Conservation (phyloP, 2,113 vertebrate genomes). For the Brachyistius frenatus region DNA sequence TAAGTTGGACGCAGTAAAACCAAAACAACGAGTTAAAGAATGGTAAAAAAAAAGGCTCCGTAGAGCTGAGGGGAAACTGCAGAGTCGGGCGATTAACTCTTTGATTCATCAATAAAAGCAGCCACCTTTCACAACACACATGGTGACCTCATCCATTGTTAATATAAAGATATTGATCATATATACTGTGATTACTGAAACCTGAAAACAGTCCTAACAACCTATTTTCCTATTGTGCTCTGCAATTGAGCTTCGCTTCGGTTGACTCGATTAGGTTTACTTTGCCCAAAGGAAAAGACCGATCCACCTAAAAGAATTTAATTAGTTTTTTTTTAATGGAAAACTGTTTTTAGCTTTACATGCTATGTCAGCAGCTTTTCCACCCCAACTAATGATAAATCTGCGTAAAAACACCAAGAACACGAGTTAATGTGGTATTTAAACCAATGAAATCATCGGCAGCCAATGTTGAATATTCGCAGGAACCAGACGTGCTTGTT, state of each 20-base stretch:
- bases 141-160: constrained; percentile 2
- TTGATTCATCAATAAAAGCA: background rate
- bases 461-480: background rate
- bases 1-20: background rate
- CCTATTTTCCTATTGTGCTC: background rate
- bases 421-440: background rate
- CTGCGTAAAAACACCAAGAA: background rate
- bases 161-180: constrained; percentile 22
- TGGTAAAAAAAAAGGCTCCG: background rate
- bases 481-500: too few relatives aligned
- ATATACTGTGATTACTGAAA: constrained; percentile 8
- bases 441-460: background rate
- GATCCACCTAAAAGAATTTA: constrained; percentile 23
- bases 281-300: background rate
- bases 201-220: constrained; percentile 1
- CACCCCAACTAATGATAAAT: background rate
- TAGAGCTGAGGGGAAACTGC: background rate
- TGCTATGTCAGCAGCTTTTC: constrained; percentile 35
- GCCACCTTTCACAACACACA: background rate
- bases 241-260: background rate
- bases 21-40: background rate
- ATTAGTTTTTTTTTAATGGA: constrained; percentile 33
- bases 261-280: background rate
- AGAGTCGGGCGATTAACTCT: background rate
- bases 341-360: constrained; percentile 20